phyloP scores from a whole-genome alignment of 2,888 invertebrate species.

The Drosophila koepferae region DNA sequence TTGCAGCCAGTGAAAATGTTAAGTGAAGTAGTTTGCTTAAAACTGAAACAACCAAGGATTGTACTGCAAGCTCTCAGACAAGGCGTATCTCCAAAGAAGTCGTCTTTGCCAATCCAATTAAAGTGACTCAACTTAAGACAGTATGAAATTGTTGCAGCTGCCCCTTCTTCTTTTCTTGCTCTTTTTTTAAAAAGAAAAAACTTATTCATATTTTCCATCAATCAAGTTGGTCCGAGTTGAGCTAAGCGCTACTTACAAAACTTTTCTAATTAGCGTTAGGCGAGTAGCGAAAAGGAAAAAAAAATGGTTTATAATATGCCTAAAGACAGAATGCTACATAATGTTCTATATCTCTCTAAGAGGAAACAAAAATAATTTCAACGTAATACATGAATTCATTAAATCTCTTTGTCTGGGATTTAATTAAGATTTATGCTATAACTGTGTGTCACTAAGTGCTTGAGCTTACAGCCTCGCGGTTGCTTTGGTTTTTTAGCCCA shows the following conservation, averaged over 20 bases:
- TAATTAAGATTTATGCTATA: conserved; percentile 39
- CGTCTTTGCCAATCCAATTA: not conserved
- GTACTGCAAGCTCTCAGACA: conserved; percentile 4
- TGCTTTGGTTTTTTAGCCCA: not conserved
- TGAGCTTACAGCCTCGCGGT: conserved; percentile 1
- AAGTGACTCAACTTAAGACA: conserved; percentile 3
- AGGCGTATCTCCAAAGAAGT: not conserved
- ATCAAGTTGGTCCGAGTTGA: conserved; percentile 28
- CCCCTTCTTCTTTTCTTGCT: not conserved
- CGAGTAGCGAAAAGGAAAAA: not conserved
- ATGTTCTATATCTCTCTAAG: not conserved
- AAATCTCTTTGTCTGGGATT: conserved; percentile 23
- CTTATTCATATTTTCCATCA: conserved; percentile 40
- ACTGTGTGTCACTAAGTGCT: conserved; percentile 28
- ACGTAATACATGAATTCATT: conserved; percentile 17
- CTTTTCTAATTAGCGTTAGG: conserved; percentile 53
- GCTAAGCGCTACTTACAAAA: conserved; percentile 33
- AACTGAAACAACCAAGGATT: conserved; percentile 13
- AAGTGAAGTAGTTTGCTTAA: conserved; percentile 29
- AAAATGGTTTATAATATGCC: conserved; percentile 21
- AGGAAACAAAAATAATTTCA: conserved; percentile 6
- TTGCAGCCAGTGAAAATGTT: conserved; percentile 54
- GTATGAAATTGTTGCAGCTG: conserved; percentile 35
- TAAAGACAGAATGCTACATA: conserved; percentile 3
- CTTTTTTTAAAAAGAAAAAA: not conserved